Conservation (phyloP, 1,140 invertebrate species). For the Sarcophaga bullata region DNA sequence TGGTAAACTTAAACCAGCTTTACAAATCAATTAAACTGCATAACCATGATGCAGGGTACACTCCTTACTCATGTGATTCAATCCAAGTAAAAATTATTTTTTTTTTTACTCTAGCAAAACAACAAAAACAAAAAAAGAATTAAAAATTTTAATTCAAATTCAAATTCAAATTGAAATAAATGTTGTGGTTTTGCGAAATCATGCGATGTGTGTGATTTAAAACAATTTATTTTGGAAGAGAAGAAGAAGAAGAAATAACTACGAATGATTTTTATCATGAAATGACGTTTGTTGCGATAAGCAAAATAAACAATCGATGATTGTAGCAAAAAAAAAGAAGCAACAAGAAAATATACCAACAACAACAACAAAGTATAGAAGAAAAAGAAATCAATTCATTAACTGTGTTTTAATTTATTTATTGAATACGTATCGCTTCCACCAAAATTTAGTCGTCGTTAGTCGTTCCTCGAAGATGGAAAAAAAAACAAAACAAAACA, state of each 20-base stretch:
- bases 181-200: background rate
- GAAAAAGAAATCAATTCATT: constrained; percentile 29
- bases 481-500: background rate
- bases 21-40: too few species aligned
- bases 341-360: too few species aligned
- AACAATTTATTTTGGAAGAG: constrained; percentile 27
- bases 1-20: too few species aligned
- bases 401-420: constrained; percentile 24
- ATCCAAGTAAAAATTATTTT: background rate
- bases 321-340: too few species aligned
- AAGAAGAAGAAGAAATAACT: background rate
- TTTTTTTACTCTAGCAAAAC: background rate
- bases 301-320: constrained; percentile 30
- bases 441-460: too few species aligned
- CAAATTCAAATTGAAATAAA: background rate
- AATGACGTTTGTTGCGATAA: constrained; percentile 33
- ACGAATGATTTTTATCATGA: constrained; percentile 21
- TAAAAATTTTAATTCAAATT: too few species aligned
- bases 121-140: background rate
- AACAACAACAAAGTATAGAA: background rate
- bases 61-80: too few species aligned
- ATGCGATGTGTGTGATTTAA: constrained; percentile 27
- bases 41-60: too few species aligned
- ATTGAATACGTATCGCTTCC: background rate
- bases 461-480: background rate